Base-by-base conservation (phyloP, 1,140 invertebrate species). In the Diuraphis noxia region DNA sequence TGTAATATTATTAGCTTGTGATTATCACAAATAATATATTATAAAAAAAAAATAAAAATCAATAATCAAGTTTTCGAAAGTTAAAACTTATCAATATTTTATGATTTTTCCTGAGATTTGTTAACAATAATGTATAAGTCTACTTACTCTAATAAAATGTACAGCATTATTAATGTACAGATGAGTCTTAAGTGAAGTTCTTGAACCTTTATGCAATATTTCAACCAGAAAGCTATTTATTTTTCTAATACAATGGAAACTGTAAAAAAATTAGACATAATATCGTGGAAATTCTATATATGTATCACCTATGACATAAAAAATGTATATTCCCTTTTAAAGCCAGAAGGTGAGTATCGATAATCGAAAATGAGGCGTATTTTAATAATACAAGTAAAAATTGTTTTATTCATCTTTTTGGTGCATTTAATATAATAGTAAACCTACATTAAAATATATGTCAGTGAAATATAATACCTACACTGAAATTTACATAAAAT, bases 191-290 rank as follows among this genome's bases (percentile, higher is more conserved):
- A 84, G 30, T 43, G 30, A 17, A 84, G 41, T 84, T 84, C 82
- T 84, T 84, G 43, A 40, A 84, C 82, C 40, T 43, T 7, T 43
- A 41, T 34, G 23, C 21, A 43, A 17, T 82, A 9, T 40, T 5
- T 19, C 3, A 84, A 84, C 82, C 82, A 84, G 82, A 41, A 84
- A 84, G 82, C 30, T 19, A 84, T 84, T 43, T 84, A n/a, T 84
- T 0, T 43, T n/a, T n/a, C 25, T 19, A 84, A 84, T 41, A 84
- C 82, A 84, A 84, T 84, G 13, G 30, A 84, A 84, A 84, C 13
- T 43, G 17, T 19, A 34, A n/a, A 84, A 84, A 84, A 43, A 41
- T 17, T 82, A 17, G 13, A 43, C 17, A 84, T 84, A 34, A 43
- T 43, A 84, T 84, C 8, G 13, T n/a, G 25, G 17, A 84, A 41